Evolutionary conservation across 2,888 invertebrate genomes (phyloP).

Genomic region (Anaspis maculata): DNA sequence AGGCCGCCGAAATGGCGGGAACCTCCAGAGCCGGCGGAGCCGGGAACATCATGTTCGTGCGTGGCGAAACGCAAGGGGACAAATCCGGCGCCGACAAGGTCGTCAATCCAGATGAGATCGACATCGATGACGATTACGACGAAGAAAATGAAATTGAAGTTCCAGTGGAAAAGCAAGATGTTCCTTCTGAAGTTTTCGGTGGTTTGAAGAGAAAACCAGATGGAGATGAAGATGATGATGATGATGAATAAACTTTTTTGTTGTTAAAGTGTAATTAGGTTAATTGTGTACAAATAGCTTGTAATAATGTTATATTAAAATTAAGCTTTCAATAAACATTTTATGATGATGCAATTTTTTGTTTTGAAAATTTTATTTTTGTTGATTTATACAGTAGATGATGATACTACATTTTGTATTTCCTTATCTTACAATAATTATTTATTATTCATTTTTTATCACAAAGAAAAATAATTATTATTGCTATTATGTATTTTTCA

Average conservation of each 20-base stretch:
- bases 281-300: too few relatives aligned
- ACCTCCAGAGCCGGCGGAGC: conserved; percentile 37
- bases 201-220: conserved; percentile 57
- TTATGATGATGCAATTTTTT: too few relatives aligned
- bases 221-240: conserved; percentile 32
- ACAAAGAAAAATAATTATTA: too few relatives aligned
- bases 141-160: conserved; percentile 52
- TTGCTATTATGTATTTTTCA: too few relatives aligned
- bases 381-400: too few relatives aligned
- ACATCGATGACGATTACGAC: conserved; percentile 62
- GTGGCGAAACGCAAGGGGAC: conserved; percentile 76
- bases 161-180: conserved; percentile 73
- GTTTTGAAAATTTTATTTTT: too few relatives aligned
- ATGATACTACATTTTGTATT: too few relatives aligned
- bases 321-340: too few relatives aligned
- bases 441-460: too few relatives aligned
- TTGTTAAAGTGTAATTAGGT: too few relatives aligned
- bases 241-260: conserved; percentile 11
- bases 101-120: conserved; percentile 81
- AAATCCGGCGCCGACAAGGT: conserved; percentile 51
- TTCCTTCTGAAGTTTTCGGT: conserved; percentile 91
- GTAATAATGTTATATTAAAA: too few relatives aligned
- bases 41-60: conserved; percentile 74
- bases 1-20: conserved; percentile 61
- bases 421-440: too few relatives aligned